Conservation (phyloP, 2,113 vertebrate species). For the Meles meles region DNA sequence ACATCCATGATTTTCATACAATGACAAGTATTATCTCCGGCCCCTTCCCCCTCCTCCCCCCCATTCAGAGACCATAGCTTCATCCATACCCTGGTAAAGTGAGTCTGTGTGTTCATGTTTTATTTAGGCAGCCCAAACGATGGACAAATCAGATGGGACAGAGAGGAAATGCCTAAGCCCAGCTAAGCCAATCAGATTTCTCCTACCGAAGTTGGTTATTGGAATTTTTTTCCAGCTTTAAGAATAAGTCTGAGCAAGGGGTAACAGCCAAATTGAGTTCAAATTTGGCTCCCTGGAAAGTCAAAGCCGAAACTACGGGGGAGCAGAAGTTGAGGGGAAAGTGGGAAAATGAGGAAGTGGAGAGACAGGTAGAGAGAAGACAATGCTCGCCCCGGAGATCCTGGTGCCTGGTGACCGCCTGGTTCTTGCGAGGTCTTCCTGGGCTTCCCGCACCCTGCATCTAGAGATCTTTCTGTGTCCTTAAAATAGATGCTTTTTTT, state of each 20-base stretch:
- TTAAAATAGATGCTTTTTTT: neutral
- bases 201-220: neutral
- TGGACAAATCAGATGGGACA: neutral
- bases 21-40: neutral
- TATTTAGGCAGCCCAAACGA: neutral
- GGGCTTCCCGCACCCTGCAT: neutral
- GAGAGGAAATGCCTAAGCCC: neutral
- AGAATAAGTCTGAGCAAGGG: neutral
- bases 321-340: neutral
- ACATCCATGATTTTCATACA: neutral
- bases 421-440: neutral
- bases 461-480: neutral
- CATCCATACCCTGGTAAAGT: neutral
- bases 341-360: neutral
- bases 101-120: neutral
- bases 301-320: neutral
- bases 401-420: neutral
- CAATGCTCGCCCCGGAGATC: fast-evolving
- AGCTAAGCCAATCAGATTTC: neutral
- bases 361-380: neutral
- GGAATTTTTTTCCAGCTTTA: neutral
- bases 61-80: neutral
- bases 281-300: neutral
- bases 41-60: too few species aligned
- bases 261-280: neutral